Base-by-base conservation (phyloP, 2,113 vertebrate genomes). In the Psilopsiagon aurifrons region DNA sequence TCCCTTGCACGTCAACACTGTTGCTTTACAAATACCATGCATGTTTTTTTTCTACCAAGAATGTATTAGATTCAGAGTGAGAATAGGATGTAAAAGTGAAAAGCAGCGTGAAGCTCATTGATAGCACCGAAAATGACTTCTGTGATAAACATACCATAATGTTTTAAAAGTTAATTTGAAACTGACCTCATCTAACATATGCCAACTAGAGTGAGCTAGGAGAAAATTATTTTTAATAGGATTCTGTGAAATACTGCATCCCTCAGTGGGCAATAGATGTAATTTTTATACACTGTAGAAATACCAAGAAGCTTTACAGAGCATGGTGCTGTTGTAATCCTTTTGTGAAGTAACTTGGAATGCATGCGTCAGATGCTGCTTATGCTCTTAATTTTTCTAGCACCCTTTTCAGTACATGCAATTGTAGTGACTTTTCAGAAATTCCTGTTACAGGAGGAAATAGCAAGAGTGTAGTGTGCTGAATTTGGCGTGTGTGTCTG, bases 321-420 rank as follows among this genome's bases (percentile, higher is more conserved):
- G n/a, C 60, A 69, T 57, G 35, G 7, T 62, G 68, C 33, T 73
- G 3, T 55, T 84, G 35, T 62, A 66, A 37, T 51, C 64, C 19
- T 78, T 66, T 22, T 27, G 7, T 75, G 17, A 71, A 22, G 5
- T 52, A 43, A 33, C 13, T 55, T 37, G 28, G 9, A 79, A 35
- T 44, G 3, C 33, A 37, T 63, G 35, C 39, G 18, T 77, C 24
- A 44, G 35, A 29, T 88, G 37, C 55, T 88, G 13, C 44, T 85
- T 49, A 6, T 3, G 2, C 35, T 28, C 25, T 9, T 67, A 49
- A 31, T 31, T 92, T 78, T 94, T 74, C 23, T 75, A 43, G 25
- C 27, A 35, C 22, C 11, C 16, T 17, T 39, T 80, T 67, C 2
- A 0, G 35, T 47, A 11, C 0, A 1, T 23, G 11, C 23, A 20